These are phyloP conservation scores for Drosophila picticornis DNA, from an alignment of 2,888 invertebrate species.

Conservation along the genomic window DNA sequence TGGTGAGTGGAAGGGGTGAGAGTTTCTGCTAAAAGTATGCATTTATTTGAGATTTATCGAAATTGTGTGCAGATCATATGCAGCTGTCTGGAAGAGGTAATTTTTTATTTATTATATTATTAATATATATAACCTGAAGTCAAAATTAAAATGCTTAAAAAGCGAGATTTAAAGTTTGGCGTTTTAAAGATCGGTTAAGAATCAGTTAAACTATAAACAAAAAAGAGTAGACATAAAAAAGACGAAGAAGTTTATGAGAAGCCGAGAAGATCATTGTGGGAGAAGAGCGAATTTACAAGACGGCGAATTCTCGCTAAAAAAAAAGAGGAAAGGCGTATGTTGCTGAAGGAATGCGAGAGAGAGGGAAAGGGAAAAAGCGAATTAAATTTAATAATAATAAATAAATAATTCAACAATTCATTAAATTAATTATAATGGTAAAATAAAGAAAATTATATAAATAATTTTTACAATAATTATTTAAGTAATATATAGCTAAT, in stretches of 20 bases:
- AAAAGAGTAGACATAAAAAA: neutral
- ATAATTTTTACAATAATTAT: neutral
- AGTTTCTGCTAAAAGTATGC: neutral
- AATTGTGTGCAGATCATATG: neutral
- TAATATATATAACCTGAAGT: neutral
- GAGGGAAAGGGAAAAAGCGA: neutral
- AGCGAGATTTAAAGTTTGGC: neutral
- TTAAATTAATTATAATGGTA: neutral
- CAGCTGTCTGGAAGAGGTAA: neutral
- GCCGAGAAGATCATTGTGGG: neutral
- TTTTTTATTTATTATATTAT: neutral
- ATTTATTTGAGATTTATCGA: neutral
- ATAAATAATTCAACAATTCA: neutral
- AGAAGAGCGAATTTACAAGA: neutral
- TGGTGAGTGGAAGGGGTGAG: neutral
- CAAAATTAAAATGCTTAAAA: neutral
- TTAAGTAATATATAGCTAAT: neutral
- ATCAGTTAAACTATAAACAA: neutral
- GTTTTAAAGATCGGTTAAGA: neutral
- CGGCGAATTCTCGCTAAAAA: no score
- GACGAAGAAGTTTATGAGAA: neutral
- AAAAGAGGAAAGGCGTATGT: no score
- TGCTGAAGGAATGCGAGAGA: neutral
- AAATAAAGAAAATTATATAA: neutral
- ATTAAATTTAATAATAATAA: neutral